Evolutionary conservation across 1,140 invertebrate genomes (phyloP).

Genomic region (Drosophila quadrilineata): DNA sequence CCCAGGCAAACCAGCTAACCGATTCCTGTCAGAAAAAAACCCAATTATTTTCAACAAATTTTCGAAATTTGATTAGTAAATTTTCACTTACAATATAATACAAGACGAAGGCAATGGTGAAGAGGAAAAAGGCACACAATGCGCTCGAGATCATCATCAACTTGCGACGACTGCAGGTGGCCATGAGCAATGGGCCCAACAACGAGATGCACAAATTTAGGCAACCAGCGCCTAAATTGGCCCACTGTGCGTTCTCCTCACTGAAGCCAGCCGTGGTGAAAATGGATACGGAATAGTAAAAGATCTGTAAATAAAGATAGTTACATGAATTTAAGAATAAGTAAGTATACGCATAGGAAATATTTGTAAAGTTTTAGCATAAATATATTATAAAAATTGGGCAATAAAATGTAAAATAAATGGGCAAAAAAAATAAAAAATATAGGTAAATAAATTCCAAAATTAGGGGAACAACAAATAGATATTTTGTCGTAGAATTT

Average conservation of each 20-base stretch:
- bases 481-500: no score
- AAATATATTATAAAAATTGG: no score
- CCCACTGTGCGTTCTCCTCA: constrained; percentile 83
- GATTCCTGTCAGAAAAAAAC: constrained; percentile 83
- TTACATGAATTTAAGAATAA: not conserved
- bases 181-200: constrained; percentile 84
- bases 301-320: constrained; percentile 83
- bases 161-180: constrained; percentile 83
- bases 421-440: no score
- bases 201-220: constrained; percentile 87
- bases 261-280: constrained; percentile 85
- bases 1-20: constrained; percentile 86
- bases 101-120: constrained; percentile 83
- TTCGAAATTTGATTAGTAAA: not conserved
- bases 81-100: constrained; percentile 83
- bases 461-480: no score
- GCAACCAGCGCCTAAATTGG: constrained; percentile 86
- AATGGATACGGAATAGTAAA: constrained; percentile 88
- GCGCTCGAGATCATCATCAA: constrained; percentile 84
- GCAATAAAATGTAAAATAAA: no score
- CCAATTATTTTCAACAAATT: not conserved
- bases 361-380: no score
- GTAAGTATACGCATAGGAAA: no score
- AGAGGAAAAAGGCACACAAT: constrained; percentile 82
- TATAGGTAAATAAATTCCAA: no score